Conservation (phyloP, 1,140 invertebrate species). For the Drosophila elegans region DNA sequence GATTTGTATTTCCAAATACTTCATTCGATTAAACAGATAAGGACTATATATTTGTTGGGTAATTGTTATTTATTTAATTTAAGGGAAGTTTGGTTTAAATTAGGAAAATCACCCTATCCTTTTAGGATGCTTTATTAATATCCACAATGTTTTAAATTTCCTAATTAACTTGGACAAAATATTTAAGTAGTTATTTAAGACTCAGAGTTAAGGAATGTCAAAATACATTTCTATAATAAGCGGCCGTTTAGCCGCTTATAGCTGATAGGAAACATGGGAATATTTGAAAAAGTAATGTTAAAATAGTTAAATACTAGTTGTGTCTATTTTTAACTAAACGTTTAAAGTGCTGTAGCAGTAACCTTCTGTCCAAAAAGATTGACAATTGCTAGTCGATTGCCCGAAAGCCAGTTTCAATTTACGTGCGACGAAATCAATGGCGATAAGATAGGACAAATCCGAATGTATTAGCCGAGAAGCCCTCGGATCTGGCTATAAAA, state of each 20-base stretch:
- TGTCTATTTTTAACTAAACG: too few relatives aligned
- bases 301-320: too few relatives aligned
- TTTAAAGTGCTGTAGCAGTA: neutral
- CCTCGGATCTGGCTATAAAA: constrained; percentile 54
- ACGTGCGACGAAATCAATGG: neutral
- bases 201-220: too few relatives aligned
- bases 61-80: neutral
- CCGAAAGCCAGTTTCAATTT: neutral
- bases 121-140: neutral
- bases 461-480: constrained; percentile 15
- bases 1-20: constrained; percentile 14
- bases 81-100: neutral
- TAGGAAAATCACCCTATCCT: neutral
- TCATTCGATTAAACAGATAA: neutral
- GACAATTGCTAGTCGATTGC: neutral
- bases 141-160: too few relatives aligned
- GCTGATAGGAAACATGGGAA: too few relatives aligned
- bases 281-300: too few relatives aligned
- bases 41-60: neutral
- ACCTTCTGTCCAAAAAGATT: neutral
- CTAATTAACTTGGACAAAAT: too few relatives aligned
- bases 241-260: too few relatives aligned
- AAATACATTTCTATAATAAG: too few relatives aligned
- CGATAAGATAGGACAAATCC: constrained; percentile 50
- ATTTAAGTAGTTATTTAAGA: neutral